Base-by-base conservation (phyloP, 2,113 vertebrate species). In the Cairina moschata region DNA sequence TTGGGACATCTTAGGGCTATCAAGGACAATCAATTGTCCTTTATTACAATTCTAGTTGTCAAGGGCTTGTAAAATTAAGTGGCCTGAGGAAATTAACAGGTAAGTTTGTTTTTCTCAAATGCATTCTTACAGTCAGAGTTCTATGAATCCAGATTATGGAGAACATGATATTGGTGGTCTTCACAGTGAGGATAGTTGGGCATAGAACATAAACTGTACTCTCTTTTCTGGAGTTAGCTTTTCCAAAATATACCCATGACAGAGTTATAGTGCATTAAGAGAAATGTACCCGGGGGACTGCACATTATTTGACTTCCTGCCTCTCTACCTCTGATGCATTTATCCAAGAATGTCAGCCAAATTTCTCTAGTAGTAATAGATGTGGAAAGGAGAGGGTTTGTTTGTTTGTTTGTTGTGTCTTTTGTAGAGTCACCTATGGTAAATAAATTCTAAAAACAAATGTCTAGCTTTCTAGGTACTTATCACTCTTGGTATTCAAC, bases 401-500 rank as follows among this genome's bases (percentile, higher is more conserved):
- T 36, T 71, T 56, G 6, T 75, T 48, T 76, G 8, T 80, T 62
- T 79, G 3, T 86, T 54, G 40, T 63, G 48, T 32, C 42, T 28
- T 84, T 71, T 80, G 12, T 65, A 58, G 28, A 82, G 29, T 32
- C 8, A 31, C 3, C 3, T 76, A 69, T 32, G 11, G 13, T 77
- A 91, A 79, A 82, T 59, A 86, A 38, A 82, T 88, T 52, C 40
- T 83, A 81, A 81, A 78, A 86, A 76, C 40, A 92, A 83, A 81
- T 48, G 25, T 62, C n/a, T 71, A 52, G 44, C 46, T 91, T 95
- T 96, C 81, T 38, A 88, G 87, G 72, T 46, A 68, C 46, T 90
- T 85, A 40, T 42, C 34, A 16, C 26, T 67, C n/a, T 55, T 88
- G 62, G 72, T 59, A 87, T 90, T 90, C 5, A 1, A 16, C 26